These are phyloP conservation scores for Apteryx owenii DNA, from an alignment of 2,113 vertebrate genomes.

Conservation along the genomic window DNA sequence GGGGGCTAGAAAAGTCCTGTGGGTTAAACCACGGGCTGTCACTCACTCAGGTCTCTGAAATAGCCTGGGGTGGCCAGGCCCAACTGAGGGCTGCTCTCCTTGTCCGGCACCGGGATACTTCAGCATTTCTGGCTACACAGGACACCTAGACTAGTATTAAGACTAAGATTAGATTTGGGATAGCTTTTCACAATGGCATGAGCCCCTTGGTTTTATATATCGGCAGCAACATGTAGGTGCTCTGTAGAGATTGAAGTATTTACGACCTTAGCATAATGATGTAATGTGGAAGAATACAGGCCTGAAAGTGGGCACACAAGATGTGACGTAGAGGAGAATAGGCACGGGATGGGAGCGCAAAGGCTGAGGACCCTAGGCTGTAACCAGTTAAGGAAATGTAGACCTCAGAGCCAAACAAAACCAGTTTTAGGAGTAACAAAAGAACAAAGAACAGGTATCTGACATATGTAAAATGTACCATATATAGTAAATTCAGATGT, in stretches of 20 bases:
- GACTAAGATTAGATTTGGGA: neutral
- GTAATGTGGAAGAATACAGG: neutral
- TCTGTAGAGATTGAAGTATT: rapidly evolving
- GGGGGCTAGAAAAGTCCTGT: neutral
- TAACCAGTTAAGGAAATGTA: neutral
- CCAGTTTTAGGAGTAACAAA: neutral
- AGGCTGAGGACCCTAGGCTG: neutral
- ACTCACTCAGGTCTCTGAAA: neutral
- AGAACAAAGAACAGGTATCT: neutral
- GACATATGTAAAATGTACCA: neutral
- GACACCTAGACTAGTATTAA: neutral
- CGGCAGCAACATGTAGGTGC: neutral
- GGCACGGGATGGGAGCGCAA: neutral
- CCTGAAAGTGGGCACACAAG: neutral
- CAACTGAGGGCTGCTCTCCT: neutral
- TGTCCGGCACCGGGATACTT: rapidly evolving
- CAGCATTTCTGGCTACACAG: neutral
- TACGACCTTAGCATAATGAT: neutral
- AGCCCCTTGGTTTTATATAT: neutral
- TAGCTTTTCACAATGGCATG: neutral
- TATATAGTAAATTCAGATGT: neutral
- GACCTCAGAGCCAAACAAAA: neutral
- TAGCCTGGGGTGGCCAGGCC: neutral
- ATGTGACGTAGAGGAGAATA: neutral
- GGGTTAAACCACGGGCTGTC: neutral